A percentile compares a stretch with the other conserved stretches of the same genome.
These are phyloP conservation scores for Anastatus disparis DNA, from an alignment of 1,140 invertebrate genomes.

Conservation along the genomic window DNA sequence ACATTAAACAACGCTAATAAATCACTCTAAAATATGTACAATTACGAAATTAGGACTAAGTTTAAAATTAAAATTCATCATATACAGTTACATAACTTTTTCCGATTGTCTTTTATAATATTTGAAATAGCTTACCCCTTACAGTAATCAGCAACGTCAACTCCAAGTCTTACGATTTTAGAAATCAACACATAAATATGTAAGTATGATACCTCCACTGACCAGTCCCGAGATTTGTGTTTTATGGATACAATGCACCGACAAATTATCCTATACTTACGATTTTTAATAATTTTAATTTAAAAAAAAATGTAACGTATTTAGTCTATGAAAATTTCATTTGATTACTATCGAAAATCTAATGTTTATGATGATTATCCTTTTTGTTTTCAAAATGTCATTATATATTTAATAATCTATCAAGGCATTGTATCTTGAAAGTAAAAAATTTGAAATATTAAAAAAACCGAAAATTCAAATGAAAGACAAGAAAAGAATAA, in stretches of 20 bases:
- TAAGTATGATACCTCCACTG: constrained; percentile 16
- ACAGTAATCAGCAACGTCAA: background rate
- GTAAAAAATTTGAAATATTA: background rate
- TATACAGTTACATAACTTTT: too few species aligned
- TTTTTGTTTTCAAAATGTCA: background rate
- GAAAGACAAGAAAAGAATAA: background rate
- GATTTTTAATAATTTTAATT: background rate
- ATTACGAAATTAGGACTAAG: too few species aligned
- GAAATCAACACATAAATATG: background rate
- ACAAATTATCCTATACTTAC: background rate
- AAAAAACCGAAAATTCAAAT: background rate
- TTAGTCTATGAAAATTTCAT: too few species aligned
- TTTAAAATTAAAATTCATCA: too few species aligned
- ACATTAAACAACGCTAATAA: too few species aligned
- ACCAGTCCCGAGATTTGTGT: constrained; percentile 21
- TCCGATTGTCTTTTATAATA: too few species aligned
- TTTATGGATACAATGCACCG: constrained; percentile 2
- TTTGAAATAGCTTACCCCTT: too few species aligned
- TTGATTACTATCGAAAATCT: too few species aligned
- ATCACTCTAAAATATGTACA: too few species aligned
- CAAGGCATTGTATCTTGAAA: background rate
- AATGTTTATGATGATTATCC: too few species aligned
- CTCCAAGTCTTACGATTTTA: background rate
- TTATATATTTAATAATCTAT: background rate
- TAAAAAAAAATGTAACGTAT: background rate